Evolutionary conservation across 2,113 vertebrate genomes (phyloP).

Genomic region (Limanda limanda): DNA sequence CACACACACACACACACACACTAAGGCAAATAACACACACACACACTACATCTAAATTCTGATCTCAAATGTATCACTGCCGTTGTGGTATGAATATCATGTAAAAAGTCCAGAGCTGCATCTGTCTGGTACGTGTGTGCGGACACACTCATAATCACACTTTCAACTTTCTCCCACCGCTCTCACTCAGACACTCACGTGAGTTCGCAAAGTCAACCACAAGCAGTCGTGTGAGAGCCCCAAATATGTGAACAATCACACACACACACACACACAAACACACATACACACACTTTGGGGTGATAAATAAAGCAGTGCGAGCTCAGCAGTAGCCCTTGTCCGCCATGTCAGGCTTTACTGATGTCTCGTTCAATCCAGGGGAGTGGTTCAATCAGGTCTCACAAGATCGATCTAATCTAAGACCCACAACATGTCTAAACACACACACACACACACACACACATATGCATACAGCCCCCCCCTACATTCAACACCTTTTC

Average conservation of each 20-base stretch:
- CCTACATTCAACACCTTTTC: background rate
- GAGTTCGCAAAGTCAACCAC: background rate
- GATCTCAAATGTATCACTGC: conserved; percentile 45
- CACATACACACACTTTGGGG: conserved; percentile 25
- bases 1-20: conserved; percentile 32
- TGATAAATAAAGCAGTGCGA: conserved; percentile 72
- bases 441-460: conserved; percentile 13
- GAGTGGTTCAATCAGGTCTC: conserved; percentile 66
- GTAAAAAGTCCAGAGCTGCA: conserved; percentile 38
- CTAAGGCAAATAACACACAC: conserved; percentile 31
- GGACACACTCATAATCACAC: background rate
- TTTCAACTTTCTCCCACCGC: background rate
- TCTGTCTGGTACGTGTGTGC: background rate
- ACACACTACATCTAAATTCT: conserved; percentile 57
- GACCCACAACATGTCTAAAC: conserved; percentile 16
- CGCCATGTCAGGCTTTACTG: conserved; percentile 73
- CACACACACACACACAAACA: background rate
- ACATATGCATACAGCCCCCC: background rate
- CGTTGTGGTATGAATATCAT: conserved; percentile 68
- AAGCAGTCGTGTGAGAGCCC: conserved; percentile 2
- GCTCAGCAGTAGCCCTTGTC: conserved; percentile 69
- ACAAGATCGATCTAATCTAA: conserved; percentile 60
- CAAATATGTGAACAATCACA: conserved; percentile 8
- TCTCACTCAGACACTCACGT: background rate
- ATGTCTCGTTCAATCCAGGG: conserved; percentile 66